These are phyloP conservation scores for Tetragonula carbonaria DNA, from an alignment of 2,888 invertebrate species.

Conservation along the genomic window DNA sequence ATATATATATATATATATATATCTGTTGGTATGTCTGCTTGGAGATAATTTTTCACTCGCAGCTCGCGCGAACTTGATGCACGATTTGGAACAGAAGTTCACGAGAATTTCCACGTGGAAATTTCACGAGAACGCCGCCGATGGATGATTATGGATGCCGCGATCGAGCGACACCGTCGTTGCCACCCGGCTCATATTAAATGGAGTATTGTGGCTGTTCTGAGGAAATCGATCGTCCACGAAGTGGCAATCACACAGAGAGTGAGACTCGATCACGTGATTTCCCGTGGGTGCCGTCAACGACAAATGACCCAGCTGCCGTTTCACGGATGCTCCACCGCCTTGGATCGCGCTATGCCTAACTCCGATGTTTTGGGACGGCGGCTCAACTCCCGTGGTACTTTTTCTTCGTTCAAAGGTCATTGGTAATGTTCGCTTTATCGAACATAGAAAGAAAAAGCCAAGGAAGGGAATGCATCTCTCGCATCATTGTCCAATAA, in stretches of 20 bases:
- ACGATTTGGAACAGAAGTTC: constrained; percentile 7
- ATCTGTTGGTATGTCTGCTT: constrained; percentile 1
- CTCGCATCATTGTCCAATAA: no score
- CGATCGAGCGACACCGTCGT: constrained; percentile 14
- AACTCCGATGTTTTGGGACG: constrained; percentile 36
- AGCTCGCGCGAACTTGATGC: constrained; percentile 16
- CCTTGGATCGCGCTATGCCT: constrained; percentile 59
- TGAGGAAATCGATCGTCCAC: constrained; percentile 75
- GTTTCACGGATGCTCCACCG: constrained; percentile 44
- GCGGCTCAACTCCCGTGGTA: constrained; percentile 17
- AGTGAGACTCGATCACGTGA: constrained; percentile 80
- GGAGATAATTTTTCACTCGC: constrained; percentile 27
- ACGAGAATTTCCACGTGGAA: background rate
- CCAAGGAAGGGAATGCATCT: no score
- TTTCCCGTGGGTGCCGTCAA: constrained; percentile 82
- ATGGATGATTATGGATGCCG: constrained; percentile 51
- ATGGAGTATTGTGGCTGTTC: constrained; percentile 75
- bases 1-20: no score
- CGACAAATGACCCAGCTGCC: constrained; percentile 78
- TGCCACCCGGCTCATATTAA: constrained; percentile 71
- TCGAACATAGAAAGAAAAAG: constrained; percentile 19
- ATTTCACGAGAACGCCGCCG: no score
- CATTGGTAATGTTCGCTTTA: constrained; percentile 38
- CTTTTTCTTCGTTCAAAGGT: constrained; percentile 47
- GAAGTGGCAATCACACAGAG: constrained; percentile 79